These are phyloP conservation scores for Urocolius indicus DNA, from an alignment of 2,113 vertebrate genomes.

Conservation along the genomic window DNA sequence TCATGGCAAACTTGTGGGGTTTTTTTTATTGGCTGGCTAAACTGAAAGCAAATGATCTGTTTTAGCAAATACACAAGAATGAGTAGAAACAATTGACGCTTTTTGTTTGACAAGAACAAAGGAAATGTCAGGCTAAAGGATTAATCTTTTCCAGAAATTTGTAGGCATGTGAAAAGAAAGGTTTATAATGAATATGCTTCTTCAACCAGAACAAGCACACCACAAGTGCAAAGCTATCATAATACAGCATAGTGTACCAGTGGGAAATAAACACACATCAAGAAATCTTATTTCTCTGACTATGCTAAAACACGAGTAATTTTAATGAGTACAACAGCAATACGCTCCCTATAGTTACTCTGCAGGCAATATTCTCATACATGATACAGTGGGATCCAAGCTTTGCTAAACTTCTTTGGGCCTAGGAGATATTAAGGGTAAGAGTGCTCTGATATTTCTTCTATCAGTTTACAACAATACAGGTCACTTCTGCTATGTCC, in stretches of 20 bases:
- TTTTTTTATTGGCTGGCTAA: neutral
- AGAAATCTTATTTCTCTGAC: slow-evolving; percentile 62
- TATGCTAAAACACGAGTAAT: slow-evolving; percentile 48
- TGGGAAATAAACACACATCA: slow-evolving; percentile 69
- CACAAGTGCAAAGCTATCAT: slow-evolving; percentile 31
- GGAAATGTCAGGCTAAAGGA: slow-evolving; percentile 18
- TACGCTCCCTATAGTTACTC: neutral
- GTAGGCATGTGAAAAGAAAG: slow-evolving; percentile 44
- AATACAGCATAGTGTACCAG: slow-evolving; percentile 17
- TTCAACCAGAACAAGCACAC: slow-evolving; percentile 60
- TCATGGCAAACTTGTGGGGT: neutral
- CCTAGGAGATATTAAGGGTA: neutral
- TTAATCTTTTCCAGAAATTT: slow-evolving; percentile 43
- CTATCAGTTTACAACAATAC: neutral
- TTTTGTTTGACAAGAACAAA: slow-evolving; percentile 33
- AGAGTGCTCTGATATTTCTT: neutral
- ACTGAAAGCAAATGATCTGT: neutral
- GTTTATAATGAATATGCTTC: slow-evolving; percentile 58
- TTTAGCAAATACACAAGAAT: neutral
- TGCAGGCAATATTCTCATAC: neutral
- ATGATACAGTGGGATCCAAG: neutral
- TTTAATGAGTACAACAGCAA: slow-evolving; percentile 55
- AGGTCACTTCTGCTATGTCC: neutral
- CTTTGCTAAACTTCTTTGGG: neutral
- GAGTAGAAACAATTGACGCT: neutral